Evolutionary conservation across 2,797 vertebrate species (phyloP).

Genomic region (Coendou prehensilis): DNA sequence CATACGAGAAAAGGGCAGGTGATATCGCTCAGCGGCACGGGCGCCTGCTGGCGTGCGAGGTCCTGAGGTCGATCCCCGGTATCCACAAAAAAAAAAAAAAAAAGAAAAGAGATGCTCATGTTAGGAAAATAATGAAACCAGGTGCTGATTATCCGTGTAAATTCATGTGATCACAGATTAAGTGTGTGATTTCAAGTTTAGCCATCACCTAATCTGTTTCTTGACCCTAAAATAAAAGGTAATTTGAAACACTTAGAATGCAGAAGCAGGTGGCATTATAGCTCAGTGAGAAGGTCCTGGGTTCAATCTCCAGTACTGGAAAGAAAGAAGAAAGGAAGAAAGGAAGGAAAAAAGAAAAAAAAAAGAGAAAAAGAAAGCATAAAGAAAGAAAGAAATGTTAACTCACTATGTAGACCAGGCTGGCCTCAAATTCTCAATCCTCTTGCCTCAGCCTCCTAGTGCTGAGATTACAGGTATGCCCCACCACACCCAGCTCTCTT

Average conservation of each 20-base stretch:
- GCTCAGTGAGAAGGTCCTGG: neutral
- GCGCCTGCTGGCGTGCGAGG: no score
- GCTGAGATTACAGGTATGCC: neutral
- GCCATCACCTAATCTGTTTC: neutral
- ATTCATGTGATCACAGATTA: slow-evolving; percentile 2
- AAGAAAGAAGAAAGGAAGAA: no score
- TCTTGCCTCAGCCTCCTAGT: neutral
- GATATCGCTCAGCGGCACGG: no score
- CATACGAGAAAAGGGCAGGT: no score
- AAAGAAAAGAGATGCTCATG: slow-evolving; percentile 28
- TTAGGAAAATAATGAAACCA: slow-evolving; percentile 45
- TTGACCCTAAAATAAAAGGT: slow-evolving; percentile 52
- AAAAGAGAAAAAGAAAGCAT: no score
- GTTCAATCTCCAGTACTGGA: neutral
- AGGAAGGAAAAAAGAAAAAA: no score
- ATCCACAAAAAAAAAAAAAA: neutral
- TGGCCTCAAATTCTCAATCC: neutral
- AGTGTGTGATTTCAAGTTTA: slow-evolving; percentile 35
- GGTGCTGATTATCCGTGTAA: neutral
- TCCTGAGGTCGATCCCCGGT: no score
- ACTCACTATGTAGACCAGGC: neutral
- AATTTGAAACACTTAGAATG: slow-evolving; percentile 54
- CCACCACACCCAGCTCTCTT: neutral
- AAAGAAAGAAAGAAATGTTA: neutral
- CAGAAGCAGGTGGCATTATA: neutral